phyloP scores from a whole-genome alignment of 2,888 invertebrate genomes.

The Liodrosophila aerea region DNA sequence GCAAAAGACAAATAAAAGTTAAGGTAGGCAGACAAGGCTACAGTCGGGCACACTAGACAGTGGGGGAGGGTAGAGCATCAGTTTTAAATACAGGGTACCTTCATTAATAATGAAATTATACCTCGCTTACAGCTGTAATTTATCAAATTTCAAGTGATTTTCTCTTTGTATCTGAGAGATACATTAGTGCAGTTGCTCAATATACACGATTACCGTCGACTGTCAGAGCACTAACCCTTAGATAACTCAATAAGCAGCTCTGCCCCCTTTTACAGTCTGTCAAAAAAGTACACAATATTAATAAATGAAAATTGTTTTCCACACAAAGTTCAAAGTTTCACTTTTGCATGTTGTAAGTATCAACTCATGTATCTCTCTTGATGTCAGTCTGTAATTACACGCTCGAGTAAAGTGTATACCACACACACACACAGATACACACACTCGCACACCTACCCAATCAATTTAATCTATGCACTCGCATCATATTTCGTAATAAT shows the following conservation, averaged over 20 bases:
- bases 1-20: too few species aligned
- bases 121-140: too few species aligned
- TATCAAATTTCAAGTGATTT: too few species aligned
- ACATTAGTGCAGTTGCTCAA: too few species aligned
- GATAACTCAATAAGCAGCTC: constrained; percentile 10
- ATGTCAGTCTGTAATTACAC: constrained; percentile 54
- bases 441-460: constrained; percentile 28
- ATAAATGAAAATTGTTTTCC: constrained; percentile 33
- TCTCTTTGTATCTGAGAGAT: neutral
- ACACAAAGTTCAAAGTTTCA: constrained; percentile 48
- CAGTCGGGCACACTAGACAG: too few species aligned
- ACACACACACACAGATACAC: constrained; percentile 8
- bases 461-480: constrained; percentile 58
- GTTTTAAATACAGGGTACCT: too few species aligned
- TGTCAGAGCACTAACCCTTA: neutral
- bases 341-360: constrained; percentile 26
- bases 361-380: constrained; percentile 13
- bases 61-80: too few species aligned
- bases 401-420: constrained; percentile 23
- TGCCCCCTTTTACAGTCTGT: constrained; percentile 5
- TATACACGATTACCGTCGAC: too few species aligned
- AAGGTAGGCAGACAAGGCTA: too few species aligned
- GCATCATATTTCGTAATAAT: constrained; percentile 26
- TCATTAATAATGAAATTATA: too few species aligned
- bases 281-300: constrained; percentile 29